phyloP scores from a whole-genome alignment of 2,888 invertebrate genomes.

The Smittia aterrima region DNA sequence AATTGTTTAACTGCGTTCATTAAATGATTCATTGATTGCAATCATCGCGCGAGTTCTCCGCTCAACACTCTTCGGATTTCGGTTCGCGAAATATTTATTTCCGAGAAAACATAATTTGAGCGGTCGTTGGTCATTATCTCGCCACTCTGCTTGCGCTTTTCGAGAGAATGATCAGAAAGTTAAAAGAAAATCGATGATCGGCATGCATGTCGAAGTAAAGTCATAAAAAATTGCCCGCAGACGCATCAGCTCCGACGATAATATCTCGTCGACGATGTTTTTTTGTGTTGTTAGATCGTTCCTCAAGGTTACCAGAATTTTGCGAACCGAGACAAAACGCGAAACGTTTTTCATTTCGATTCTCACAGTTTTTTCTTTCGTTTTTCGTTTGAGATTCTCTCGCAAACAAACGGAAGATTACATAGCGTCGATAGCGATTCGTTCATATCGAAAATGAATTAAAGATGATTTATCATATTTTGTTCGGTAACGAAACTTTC shows the following conservation, averaged over 20 bases:
- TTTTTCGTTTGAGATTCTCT: not conserved
- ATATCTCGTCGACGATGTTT: too few species aligned
- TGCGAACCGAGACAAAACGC: not conserved
- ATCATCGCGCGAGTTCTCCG: too few species aligned
- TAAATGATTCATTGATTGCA: not conserved
- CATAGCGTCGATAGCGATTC: not conserved
- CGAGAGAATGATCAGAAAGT: not conserved
- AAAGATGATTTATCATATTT: slow-evolving; percentile 7
- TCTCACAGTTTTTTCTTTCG: not conserved
- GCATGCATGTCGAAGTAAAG: too few species aligned
- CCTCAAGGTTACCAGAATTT: not conserved
- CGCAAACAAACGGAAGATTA: not conserved
- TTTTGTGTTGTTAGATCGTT: not conserved
- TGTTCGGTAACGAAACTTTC: not conserved
- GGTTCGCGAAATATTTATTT: too few species aligned
- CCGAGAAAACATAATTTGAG: not conserved
- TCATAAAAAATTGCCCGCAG: too few species aligned
- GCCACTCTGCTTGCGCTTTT: not conserved
- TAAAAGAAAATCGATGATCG: not conserved
- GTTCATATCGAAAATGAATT: not conserved
- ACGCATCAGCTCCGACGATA: too few species aligned
- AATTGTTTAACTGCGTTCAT: not conserved
- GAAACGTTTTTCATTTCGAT: not conserved
- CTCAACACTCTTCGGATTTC: too few species aligned
- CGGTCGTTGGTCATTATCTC: not conserved